phyloP scores from a whole-genome alignment of 2,888 invertebrate genomes.

The Pomacea canaliculata region DNA sequence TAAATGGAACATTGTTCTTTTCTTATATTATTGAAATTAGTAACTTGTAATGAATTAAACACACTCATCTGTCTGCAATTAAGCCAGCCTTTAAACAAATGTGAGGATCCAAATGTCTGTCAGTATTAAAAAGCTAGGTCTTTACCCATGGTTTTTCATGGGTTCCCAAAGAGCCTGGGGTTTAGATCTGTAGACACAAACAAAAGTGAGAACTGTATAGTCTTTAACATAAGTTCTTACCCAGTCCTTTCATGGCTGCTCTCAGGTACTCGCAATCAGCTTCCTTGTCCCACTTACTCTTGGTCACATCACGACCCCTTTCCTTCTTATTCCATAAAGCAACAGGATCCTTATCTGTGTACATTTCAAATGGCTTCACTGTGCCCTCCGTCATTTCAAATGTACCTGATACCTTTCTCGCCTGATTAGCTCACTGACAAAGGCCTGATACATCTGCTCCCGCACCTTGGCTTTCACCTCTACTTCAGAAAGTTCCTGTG shows the following conservation, averaged over 20 bases:
- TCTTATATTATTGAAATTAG: no score
- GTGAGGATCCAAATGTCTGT: no score
- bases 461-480: conserved; percentile 40
- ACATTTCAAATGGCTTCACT: conserved; percentile 49
- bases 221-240: conserved; percentile 35
- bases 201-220: not conserved
- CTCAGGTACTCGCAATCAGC: conserved; percentile 56
- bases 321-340: conserved; percentile 41
- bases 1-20: no score
- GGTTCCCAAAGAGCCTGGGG: not conserved
- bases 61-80: no score
- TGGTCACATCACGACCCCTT: conserved; percentile 37
- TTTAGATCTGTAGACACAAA: not conserved
- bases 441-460: conserved; percentile 46
- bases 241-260: conserved; percentile 63
- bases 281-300: conserved; percentile 54
- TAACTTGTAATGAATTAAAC: no score
- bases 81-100: no score
- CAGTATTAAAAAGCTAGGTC: no score
- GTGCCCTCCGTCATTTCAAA: conserved; percentile 63
- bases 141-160: no score
- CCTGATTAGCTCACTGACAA: conserved; percentile 57
- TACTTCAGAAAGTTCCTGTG: conserved; percentile 27
- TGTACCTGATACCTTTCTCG: conserved; percentile 58
- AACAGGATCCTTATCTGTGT: conserved; percentile 52